Conservation (phyloP, 2,888 invertebrate species). For the Pycnomerus fuliginosus region DNA sequence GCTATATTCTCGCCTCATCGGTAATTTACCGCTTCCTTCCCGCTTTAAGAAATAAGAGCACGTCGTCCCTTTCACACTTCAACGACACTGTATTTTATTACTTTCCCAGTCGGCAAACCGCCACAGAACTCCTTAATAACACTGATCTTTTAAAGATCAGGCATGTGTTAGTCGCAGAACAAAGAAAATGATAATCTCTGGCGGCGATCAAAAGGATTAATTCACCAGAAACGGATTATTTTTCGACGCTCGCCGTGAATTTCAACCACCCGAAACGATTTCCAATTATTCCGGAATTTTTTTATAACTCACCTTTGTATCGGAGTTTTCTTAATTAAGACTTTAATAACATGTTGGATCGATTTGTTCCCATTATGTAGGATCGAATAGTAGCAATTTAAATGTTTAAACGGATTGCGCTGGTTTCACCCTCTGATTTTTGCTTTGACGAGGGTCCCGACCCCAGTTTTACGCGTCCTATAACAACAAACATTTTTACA, state of each 20-base stretch:
- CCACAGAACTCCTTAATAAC: conserved; percentile 43
- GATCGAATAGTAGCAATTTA: too few relatives aligned
- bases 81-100: conserved; percentile 49
- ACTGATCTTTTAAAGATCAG: conserved; percentile 49
- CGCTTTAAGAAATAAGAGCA: conserved; percentile 44
- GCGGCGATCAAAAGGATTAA: conserved; percentile 40
- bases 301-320: too few relatives aligned
- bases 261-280: too few relatives aligned
- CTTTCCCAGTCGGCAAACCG: conserved; percentile 38
- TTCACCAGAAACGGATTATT: conserved; percentile 42
- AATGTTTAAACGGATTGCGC: conserved; percentile 10
- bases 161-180: conserved; percentile 47
- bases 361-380: too few relatives aligned
- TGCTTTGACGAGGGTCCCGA: conserved; percentile 19
- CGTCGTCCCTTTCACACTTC: conserved; percentile 47
- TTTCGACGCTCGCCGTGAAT: too few relatives aligned
- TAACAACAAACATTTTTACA: too few relatives aligned
- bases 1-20: conserved; percentile 44
- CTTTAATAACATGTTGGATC: too few relatives aligned
- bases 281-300: too few relatives aligned
- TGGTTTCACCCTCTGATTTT: conserved; percentile 17
- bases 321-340: too few relatives aligned
- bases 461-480: conserved; percentile 16
- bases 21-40: conserved; percentile 45
- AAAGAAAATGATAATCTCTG: conserved; percentile 44